Evolutionary conservation across 2,113 vertebrate species (phyloP).

Genomic region (Istiophorus platypterus): DNA sequence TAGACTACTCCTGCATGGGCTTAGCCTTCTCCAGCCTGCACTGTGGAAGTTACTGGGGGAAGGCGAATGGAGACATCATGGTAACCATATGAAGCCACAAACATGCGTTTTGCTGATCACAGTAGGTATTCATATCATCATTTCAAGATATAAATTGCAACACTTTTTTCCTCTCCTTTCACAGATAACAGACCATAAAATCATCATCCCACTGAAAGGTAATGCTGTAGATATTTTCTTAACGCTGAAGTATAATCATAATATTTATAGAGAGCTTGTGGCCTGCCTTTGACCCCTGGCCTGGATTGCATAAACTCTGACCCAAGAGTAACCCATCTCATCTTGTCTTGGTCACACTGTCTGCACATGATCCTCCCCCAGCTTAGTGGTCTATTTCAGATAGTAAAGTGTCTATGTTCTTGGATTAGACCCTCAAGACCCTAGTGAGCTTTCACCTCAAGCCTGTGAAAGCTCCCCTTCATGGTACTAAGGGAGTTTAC

Average conservation of each 20-base stretch:
- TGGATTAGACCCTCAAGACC: constrained; percentile 54
- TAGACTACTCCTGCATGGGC: constrained; percentile 27
- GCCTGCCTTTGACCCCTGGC: constrained; percentile 23
- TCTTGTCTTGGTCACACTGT: constrained; percentile 43
- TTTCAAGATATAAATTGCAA: not conserved
- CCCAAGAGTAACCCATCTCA: not conserved
- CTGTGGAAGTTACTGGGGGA: constrained; percentile 66
- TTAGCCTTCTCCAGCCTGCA: constrained; percentile 69
- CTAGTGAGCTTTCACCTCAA: constrained; percentile 37
- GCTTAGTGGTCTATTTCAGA: constrained; percentile 66
- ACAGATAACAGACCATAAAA: constrained; percentile 84
- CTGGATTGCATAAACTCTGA: not conserved
- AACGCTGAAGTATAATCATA: not conserved
- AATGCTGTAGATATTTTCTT: constrained; percentile 58
- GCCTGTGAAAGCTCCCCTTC: constrained; percentile 33
- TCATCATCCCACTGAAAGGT: constrained; percentile 92
- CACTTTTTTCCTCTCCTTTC: constrained; percentile 12
- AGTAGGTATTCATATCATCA: not conserved
- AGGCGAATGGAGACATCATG: constrained; percentile 67
- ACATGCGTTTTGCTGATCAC: not conserved
- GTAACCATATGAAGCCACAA: constrained; percentile 52
- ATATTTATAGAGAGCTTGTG: not conserved
- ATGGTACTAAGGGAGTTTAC: not conserved
- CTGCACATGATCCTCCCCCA: constrained; percentile 30
- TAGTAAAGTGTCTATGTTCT: constrained; percentile 3